A percentile compares a stretch with the other conserved stretches of the same genome.
Conservation (phyloP, 1,140 invertebrate species). For the Probaryconus sp. region DNA sequence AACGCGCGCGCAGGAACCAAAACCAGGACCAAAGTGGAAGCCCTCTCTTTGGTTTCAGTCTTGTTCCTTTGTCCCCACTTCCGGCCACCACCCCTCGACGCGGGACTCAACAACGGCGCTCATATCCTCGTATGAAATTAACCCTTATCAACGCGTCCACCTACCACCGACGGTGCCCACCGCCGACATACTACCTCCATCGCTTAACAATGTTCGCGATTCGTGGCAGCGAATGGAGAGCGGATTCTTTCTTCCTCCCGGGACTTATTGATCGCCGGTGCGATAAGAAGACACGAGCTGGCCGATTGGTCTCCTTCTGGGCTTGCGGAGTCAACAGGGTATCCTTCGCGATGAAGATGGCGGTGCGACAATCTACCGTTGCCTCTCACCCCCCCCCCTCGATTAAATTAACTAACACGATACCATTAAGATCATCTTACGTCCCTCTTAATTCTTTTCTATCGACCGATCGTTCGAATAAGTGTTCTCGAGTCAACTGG, state of each 20-base stretch:
- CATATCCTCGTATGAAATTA: conserved; percentile 77
- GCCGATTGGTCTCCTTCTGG: conserved; percentile 71
- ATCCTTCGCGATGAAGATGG: conserved; percentile 52
- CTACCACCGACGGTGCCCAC: conserved; percentile 50
- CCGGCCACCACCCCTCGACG: conserved; percentile 40
- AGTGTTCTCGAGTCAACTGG: too few relatives aligned
- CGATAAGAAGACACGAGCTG: conserved; percentile 76
- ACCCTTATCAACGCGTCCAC: conserved; percentile 77
- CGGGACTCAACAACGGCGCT: conserved; percentile 58
- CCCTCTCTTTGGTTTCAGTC: conserved; percentile 56
- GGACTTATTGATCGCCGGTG: conserved; percentile 76
- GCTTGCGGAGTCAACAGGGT: conserved; percentile 57
- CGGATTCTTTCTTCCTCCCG: conserved; percentile 77
- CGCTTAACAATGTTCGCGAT: conserved; percentile 60
- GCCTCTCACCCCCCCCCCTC: conserved; percentile 3
- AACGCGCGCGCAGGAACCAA: conserved; percentile 71
- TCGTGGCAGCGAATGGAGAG: conserved; percentile 69
- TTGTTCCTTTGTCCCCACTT: conserved; percentile 43
- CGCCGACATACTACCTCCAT: conserved; percentile 52
- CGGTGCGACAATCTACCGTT: conserved; percentile 48
- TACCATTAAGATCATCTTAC: conserved; percentile 46
- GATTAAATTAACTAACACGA: conserved; percentile 4
- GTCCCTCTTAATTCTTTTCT: too few relatives aligned
- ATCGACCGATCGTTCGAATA: too few relatives aligned
- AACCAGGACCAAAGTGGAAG: conserved; percentile 68